These are phyloP conservation scores for Ophion obscuratus DNA, from an alignment of 2,888 invertebrate species.

Conservation along the genomic window DNA sequence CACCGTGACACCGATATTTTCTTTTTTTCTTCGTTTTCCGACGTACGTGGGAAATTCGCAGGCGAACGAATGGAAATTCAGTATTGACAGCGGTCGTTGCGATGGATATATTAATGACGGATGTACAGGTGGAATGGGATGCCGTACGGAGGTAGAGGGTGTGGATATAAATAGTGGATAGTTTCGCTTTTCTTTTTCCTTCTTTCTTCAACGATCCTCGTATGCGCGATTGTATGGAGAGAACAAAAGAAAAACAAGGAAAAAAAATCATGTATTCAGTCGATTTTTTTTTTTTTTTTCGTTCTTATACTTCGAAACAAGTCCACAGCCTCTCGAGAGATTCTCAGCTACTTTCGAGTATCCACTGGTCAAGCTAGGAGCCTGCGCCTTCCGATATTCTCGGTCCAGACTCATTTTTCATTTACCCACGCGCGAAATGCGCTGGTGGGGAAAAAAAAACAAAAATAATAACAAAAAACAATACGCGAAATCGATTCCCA, in stretches of 20 bases:
- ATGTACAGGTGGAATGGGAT: conserved; percentile 29
- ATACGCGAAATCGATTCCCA: conserved; percentile 50
- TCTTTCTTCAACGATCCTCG: conserved; percentile 38
- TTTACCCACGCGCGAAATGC: neutral
- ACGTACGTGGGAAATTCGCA: conserved; percentile 10
- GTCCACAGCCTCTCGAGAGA: conserved; percentile 54
- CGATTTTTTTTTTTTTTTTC: conserved; percentile 55
- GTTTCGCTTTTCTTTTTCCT: conserved; percentile 25
- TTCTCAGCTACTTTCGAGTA: conserved; percentile 56
- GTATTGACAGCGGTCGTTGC: conserved; percentile 26
- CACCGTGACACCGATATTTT: neutral
- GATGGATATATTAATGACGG: conserved; percentile 15
- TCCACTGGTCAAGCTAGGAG: conserved; percentile 6
- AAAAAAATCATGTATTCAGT: conserved; percentile 58
- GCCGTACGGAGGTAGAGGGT: conserved; percentile 42
- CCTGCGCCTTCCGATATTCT: neutral
- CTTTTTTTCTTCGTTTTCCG: neutral
- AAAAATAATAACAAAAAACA: neutral
- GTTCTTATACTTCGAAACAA: conserved; percentile 39
- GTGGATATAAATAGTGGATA: conserved; percentile 43
- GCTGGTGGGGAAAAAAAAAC: conserved; percentile 22
- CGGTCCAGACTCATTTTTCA: neutral
- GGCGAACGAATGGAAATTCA: conserved; percentile 33
- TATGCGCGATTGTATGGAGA: conserved; percentile 43
- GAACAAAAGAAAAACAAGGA: conserved; percentile 39